Conservation (phyloP, 2,797 vertebrate species). For the Clarias pachynema region DNA sequence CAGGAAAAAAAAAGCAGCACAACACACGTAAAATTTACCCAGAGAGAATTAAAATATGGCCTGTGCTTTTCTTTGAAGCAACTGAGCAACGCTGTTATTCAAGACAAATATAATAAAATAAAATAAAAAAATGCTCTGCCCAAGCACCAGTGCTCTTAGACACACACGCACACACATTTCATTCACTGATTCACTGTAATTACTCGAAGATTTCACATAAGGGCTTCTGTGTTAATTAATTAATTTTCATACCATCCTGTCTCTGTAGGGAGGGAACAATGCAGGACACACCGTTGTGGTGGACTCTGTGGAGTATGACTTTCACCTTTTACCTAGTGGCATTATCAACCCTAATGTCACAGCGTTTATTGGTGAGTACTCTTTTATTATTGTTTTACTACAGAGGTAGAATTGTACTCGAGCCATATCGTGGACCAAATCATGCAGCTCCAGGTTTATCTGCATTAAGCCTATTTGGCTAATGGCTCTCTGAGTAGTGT, state of each 20-base stretch:
- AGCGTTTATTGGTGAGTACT: constrained; percentile 92
- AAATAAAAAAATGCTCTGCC: too few species aligned
- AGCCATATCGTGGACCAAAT: not conserved
- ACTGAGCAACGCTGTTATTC: not conserved
- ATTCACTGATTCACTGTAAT: not conserved
- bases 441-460: constrained; percentile 44
- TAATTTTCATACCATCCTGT: not conserved
- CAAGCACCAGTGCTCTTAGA: not conserved
- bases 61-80: not conserved
- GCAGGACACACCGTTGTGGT: constrained; percentile 98
- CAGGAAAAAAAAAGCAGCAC: not conserved
- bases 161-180: not conserved
- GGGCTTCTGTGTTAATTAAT: not conserved
- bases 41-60: not conserved
- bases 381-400: not conserved
- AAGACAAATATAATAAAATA: not conserved
- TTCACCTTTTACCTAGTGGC: constrained; percentile 97
- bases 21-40: not conserved
- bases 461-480: constrained; percentile 51
- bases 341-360: constrained; percentile 98
- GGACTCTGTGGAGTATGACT: constrained; percentile 96
- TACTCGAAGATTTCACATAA: not conserved
- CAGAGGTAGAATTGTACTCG: not conserved
- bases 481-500: constrained; percentile 48
- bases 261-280: constrained; percentile 92